phyloP scores from a whole-genome alignment of 2,888 invertebrate genomes.

The Lithophane semibrunnea region DNA sequence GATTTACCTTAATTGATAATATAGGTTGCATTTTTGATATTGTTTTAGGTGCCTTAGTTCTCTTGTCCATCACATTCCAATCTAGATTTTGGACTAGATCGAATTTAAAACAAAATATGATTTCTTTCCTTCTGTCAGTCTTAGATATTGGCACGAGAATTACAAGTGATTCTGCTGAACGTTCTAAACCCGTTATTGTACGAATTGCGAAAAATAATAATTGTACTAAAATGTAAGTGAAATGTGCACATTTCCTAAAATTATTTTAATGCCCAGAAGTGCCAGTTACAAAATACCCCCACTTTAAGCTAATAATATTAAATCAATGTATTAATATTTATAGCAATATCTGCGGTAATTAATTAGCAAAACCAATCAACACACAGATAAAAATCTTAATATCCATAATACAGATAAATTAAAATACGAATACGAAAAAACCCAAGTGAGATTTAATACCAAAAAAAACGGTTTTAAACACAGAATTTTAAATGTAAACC shows the following conservation, averaged over 20 bases:
- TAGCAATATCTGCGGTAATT: neutral
- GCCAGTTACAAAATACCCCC: too few species aligned
- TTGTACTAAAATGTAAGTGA: neutral
- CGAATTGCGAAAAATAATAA: neutral
- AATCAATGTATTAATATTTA: neutral
- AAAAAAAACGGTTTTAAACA: neutral
- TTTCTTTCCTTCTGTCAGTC: too few species aligned
- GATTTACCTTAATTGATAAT: neutral
- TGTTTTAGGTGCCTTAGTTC: neutral
- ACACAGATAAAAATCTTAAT: conserved; percentile 7
- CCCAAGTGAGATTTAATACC: neutral
- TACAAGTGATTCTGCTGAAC: neutral
- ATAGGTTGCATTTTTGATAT: neutral
- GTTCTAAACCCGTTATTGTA: neutral
- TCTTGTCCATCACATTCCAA: neutral
- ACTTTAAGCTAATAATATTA: neutral
- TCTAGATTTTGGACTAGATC: neutral
- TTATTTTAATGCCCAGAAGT: neutral
- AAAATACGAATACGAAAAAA: too few species aligned
- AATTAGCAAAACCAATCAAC: conserved; percentile 32
- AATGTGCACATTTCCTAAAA: neutral
- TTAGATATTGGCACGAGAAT: too few species aligned
- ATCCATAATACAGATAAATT: neutral
- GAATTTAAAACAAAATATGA: neutral
- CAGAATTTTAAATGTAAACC: too few species aligned